Conservation (phyloP, 1,140 invertebrate species). For the Carposina sasakii region DNA sequence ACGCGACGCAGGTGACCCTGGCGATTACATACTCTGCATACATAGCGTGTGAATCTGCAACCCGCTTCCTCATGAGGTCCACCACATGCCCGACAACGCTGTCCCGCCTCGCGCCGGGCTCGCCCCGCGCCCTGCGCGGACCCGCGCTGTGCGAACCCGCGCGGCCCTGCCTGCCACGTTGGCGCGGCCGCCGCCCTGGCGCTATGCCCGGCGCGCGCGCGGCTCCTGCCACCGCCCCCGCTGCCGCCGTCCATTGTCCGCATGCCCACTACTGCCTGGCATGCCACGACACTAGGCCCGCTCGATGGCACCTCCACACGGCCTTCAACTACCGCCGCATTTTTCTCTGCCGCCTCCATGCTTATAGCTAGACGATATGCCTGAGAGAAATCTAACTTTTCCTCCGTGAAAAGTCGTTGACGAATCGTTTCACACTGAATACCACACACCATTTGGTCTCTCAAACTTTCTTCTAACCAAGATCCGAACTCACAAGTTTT, state of each 20-base stretch:
- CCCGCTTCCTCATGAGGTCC: neutral
- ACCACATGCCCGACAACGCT: constrained; percentile 1
- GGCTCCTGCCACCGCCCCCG: neutral
- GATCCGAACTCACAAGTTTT: constrained; percentile 20
- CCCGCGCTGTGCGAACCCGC: neutral
- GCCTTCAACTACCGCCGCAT: neutral
- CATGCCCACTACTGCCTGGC: neutral
- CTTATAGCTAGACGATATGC: neutral
- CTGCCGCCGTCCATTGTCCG: neutral
- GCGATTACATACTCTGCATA: constrained; percentile 1
- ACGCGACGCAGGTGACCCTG: constrained; percentile 3
- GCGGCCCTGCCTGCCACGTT: neutral
- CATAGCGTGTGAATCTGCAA: constrained; percentile 2
- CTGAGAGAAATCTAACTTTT: neutral
- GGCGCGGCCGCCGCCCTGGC: neutral
- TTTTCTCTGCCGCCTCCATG: constrained; percentile 8
- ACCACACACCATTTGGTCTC: constrained; percentile 6
- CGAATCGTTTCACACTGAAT: constrained; percentile 1
- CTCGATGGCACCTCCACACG: neutral
- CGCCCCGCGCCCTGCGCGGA: neutral
- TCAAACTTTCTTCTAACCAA: constrained; percentile 9
- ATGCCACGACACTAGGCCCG: neutral
- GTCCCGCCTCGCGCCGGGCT: neutral
- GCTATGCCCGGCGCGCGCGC: neutral
- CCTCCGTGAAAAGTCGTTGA: neutral